Conservation (phyloP, 2,888 invertebrate genomes). For the Pantelozetes paolii region DNA sequence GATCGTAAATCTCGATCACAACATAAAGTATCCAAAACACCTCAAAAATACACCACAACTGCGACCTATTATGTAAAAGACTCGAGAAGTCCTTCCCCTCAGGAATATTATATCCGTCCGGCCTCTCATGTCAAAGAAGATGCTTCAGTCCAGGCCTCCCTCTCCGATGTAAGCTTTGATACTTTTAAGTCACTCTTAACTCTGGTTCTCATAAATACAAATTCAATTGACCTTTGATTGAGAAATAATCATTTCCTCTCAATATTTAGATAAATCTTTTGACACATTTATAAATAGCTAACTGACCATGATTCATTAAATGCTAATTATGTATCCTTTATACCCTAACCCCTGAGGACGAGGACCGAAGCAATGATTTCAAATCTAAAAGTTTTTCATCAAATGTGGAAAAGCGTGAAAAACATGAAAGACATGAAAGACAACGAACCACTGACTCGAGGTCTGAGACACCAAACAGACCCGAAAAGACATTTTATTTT, state of each 20-base stretch:
- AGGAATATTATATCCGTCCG: not conserved
- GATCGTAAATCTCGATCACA: not conserved
- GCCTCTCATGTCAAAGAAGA: slow-evolving; percentile 39
- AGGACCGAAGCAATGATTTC: not conserved
- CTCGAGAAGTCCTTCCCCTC: slow-evolving; percentile 15
- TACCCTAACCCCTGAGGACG: not conserved
- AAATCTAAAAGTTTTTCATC: not conserved
- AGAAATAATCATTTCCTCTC: not conserved
- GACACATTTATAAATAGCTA: too few species aligned
- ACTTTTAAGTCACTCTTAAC: too few species aligned
- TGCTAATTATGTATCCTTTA: too few species aligned
- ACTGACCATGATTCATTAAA: too few species aligned
- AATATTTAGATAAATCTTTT: not conserved
- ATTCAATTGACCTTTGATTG: too few species aligned
- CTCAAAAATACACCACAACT: not conserved
- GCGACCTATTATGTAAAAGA: slow-evolving; percentile 19
- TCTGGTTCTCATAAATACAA: too few species aligned
- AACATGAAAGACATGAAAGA: not conserved
- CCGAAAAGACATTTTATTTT: slow-evolving; percentile 25
- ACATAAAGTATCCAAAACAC: not conserved
- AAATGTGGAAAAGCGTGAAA: not conserved
- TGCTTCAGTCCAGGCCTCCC: slow-evolving; percentile 44
- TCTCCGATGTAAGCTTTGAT: slow-evolving; percentile 36
- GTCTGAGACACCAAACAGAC: slow-evolving; percentile 18
- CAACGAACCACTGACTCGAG: not conserved